Conservation (phyloP, 2,888 invertebrate species). For the Mythimna pallens region DNA sequence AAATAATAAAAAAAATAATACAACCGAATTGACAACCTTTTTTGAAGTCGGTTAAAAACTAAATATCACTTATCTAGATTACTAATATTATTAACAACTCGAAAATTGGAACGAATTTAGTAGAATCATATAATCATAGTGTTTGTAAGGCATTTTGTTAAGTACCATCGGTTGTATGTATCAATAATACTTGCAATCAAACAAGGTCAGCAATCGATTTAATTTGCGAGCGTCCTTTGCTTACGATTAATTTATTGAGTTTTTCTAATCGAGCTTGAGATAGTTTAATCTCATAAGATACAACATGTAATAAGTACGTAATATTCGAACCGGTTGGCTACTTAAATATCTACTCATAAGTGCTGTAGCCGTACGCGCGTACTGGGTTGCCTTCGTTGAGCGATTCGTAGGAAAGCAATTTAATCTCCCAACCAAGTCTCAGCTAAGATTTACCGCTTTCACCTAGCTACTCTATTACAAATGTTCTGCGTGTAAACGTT, state of each 20-base stretch:
- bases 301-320: not conserved
- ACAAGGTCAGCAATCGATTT: conserved; percentile 2
- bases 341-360: conserved; percentile 6
- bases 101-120: not conserved
- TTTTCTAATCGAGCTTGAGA: not conserved
- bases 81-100: not conserved
- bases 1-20: too few relatives aligned
- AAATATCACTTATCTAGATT: too few relatives aligned
- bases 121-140: too few relatives aligned
- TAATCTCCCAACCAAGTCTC: not conserved
- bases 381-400: not conserved
- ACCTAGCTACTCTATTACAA: not conserved
- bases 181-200: conserved; percentile 3
- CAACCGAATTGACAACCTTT: too few relatives aligned
- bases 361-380: not conserved
- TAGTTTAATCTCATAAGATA: not conserved
- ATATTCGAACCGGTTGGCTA: conserved; percentile 17
- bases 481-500: not conserved
- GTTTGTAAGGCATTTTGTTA: not conserved
- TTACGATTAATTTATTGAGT: conserved; percentile 4
- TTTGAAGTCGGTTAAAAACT: too few relatives aligned
- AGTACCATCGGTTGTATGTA: not conserved
- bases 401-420: not conserved
- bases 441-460: not conserved
- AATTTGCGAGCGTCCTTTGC: conserved; percentile 3